Conservation (phyloP, 1,140 invertebrate genomes). For the Aphidius ervi region DNA sequence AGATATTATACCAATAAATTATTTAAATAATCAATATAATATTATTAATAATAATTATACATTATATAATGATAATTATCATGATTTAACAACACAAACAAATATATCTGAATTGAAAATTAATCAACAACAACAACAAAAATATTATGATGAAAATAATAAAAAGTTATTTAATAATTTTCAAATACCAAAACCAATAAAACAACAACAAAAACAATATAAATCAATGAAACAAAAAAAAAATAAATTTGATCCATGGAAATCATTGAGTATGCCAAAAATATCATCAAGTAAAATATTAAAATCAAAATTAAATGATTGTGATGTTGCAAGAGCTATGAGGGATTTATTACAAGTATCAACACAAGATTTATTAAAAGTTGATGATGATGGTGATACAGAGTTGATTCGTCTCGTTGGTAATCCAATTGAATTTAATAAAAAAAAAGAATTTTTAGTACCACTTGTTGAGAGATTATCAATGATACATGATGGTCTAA, state of each 20-base stretch:
- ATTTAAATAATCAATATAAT: too few species aligned
- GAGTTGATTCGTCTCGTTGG: constrained; percentile 38
- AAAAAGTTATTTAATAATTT: constrained; percentile 25
- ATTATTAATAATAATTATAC: too few species aligned
- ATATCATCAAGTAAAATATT: constrained; percentile 33
- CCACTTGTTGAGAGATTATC: constrained; percentile 40
- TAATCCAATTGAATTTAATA: constrained; percentile 31
- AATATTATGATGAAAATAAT: constrained; percentile 6
- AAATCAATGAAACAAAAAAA: constrained; percentile 10
- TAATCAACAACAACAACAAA: neutral
- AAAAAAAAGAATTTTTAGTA: constrained; percentile 35
- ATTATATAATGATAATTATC: too few species aligned
- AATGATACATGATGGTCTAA: constrained; percentile 27
- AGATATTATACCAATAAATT: too few species aligned
- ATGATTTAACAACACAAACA: too few species aligned
- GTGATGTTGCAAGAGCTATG: constrained; percentile 39
- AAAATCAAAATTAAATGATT: constrained; percentile 31
- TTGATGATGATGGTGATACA: constrained; percentile 41
- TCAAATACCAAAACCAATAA: constrained; percentile 30
- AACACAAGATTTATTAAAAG: constrained; percentile 21
- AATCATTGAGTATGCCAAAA: constrained; percentile 35
- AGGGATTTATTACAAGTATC: constrained; percentile 33
- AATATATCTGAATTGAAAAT: too few species aligned
- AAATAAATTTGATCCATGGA: constrained; percentile 30
- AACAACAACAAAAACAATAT: neutral